Base-by-base conservation (phyloP, 2,888 invertebrate genomes). In the Galerucella nymphaeae region DNA sequence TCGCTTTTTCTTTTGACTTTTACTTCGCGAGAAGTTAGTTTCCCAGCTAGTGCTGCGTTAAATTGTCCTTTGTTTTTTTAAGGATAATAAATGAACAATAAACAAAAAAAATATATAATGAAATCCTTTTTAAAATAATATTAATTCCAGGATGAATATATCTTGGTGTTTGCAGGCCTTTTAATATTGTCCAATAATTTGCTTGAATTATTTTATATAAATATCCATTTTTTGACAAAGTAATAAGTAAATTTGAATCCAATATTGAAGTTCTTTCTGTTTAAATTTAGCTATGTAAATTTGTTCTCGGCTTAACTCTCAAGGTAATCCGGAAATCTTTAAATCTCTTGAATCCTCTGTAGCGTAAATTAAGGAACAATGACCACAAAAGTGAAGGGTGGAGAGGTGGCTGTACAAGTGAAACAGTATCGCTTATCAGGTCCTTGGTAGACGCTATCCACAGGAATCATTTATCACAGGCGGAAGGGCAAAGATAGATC, bases 391-490 rank as follows among this genome's bases (percentile, higher is more conserved):
- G 42, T 66, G 58, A 45, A 48, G 58, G 58, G 58, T 66, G 58
- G 45, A 66, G 66, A 58, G 42, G 58, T 58, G 23, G 18, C 53
- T 68, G 61, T 50, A 61, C 68, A 53, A 65, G 68, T 71, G 64
- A 74, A 74, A 71, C 69, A 69, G 73, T 70, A 70, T 66, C 66
- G 72, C 76, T 76, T 76, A 76, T 76, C 76, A 66, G 76, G 61
- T 72, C 63, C 45, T 66, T 68, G 75, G 76, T 70, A 59, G 70
- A 66, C 70, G 70, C 76, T 79, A 82, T 82, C 82, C 76, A 78
- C 82, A 82, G 81, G 81, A 82, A 83, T 82, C 83, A 83, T 83
- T 83, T 83, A 83, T 83, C 83, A 83, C 82, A 76, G 78, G 76
- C 77, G 81, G 80, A 80, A 76, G 78, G 80, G 75, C 75, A 62